phyloP scores from a whole-genome alignment of 2,113 vertebrate genomes.

The Lophotis ruficrista region DNA sequence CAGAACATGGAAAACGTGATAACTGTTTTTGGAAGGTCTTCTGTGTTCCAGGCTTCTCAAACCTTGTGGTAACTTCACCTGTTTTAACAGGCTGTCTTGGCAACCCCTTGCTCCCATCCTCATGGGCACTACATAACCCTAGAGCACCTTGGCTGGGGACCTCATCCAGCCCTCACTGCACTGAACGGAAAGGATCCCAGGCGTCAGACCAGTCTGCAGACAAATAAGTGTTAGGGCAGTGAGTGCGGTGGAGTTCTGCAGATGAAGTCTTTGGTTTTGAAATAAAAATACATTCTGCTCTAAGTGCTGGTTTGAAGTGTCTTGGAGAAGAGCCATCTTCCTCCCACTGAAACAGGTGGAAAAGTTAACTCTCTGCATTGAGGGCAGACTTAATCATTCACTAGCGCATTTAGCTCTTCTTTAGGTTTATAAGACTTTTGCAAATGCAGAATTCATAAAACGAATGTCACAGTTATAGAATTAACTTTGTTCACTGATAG shows the following conservation, averaged over 20 bases:
- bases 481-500: neutral
- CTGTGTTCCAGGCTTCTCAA: neutral
- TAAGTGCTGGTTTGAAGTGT: slow-evolving; percentile 14
- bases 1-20: slow-evolving; percentile 2
- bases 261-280: slow-evolving; percentile 23
- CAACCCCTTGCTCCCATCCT: neutral
- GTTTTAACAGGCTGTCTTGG: neutral
- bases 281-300: slow-evolving; percentile 21
- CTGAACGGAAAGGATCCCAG: neutral
- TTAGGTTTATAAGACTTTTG: neutral
- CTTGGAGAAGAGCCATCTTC: slow-evolving; percentile 56
- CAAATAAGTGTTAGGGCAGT: neutral
- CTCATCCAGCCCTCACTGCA: neutral
- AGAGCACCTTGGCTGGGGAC: neutral
- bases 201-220: neutral
- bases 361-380: slow-evolving; percentile 32
- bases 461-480: neutral
- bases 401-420: neutral
- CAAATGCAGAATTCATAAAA: neutral
- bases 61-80: neutral
- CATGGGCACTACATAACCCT: neutral
- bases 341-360: slow-evolving; percentile 55
- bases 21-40: slow-evolving; percentile 3
- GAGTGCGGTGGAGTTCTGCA: neutral
- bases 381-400: neutral